These are phyloP conservation scores for Dendrocincla fuliginosa DNA, from an alignment of 2,797 vertebrate species.

Conservation along the genomic window DNA sequence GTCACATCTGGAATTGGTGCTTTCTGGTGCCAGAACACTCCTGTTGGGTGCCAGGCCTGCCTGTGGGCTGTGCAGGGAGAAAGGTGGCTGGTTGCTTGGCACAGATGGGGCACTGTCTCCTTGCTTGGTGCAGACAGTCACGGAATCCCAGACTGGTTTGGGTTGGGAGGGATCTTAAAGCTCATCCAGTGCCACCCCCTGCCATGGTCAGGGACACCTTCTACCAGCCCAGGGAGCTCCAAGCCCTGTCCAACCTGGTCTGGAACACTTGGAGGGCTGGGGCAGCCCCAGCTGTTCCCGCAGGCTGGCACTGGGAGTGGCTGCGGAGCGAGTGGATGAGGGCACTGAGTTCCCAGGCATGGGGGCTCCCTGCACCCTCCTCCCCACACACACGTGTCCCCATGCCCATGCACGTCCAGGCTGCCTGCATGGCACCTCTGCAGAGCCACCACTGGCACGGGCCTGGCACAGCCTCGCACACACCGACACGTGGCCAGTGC, in stretches of 20 bases:
- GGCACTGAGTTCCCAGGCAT: rapidly evolving
- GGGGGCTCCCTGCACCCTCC: neutral
- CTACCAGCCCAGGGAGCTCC: neutral
- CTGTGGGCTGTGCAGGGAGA: neutral
- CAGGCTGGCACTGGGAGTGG: rapidly evolving
- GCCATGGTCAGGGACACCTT: neutral
- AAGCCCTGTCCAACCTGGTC: neutral
- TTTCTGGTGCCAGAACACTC: rapidly evolving
- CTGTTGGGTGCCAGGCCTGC: neutral
- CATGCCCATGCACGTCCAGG: neutral
- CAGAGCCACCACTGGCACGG: neutral
- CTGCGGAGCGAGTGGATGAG: too few species aligned
- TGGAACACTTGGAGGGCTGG: neutral
- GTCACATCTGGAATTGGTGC: neutral
- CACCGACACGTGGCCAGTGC: neutral
- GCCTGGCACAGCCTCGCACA: rapidly evolving
- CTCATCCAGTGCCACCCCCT: neutral
- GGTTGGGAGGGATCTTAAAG: neutral
- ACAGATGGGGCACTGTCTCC: neutral
- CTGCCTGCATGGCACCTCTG: constrained; percentile 39
- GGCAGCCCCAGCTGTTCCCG: neutral
- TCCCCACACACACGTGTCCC: neutral
- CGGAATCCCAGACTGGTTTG: neutral
- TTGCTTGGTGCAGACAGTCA: rapidly evolving
- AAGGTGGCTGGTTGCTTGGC: neutral